Evolutionary conservation across 2,797 vertebrate genomes (phyloP).

Genomic region (Malurus leucopterus): DNA sequence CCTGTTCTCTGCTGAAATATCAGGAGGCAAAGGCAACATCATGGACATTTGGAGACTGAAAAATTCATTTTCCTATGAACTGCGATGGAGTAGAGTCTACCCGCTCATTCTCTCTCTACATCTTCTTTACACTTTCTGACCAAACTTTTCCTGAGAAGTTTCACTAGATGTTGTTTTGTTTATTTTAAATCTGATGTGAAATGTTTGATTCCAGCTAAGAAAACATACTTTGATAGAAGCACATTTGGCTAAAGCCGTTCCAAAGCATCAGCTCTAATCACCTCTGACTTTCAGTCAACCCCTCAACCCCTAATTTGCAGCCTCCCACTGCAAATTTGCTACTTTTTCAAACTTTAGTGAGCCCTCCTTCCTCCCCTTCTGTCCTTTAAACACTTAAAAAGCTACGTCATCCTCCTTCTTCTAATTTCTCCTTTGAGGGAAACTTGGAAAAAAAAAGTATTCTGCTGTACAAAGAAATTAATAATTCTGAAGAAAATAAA

Average conservation of each 20-base stretch:
- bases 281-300: background rate
- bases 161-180: background rate
- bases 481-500: background rate
- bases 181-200: background rate
- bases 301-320: background rate
- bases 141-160: constrained; percentile 4
- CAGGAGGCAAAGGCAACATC: background rate
- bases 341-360: background rate
- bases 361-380: background rate
- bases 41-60: background rate
- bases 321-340: background rate
- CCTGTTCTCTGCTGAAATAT: background rate
- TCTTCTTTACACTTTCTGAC: background rate
- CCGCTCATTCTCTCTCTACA: background rate
- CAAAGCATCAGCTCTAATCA: background rate
- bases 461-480: background rate
- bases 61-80: rapidly evolving
- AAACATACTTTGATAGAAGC: constrained; percentile 22
- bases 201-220: constrained; percentile 21
- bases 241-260: background rate
- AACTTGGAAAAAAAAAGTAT: background rate
- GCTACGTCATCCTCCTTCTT: background rate
- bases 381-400: background rate
- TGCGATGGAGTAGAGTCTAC: background rate
- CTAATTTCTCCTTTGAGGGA: background rate